A percentile compares a stretch with the other conserved stretches of the same genome.
Conservation (phyloP, 2,797 vertebrate species). For the Myoxocephalus aenaeus region DNA sequence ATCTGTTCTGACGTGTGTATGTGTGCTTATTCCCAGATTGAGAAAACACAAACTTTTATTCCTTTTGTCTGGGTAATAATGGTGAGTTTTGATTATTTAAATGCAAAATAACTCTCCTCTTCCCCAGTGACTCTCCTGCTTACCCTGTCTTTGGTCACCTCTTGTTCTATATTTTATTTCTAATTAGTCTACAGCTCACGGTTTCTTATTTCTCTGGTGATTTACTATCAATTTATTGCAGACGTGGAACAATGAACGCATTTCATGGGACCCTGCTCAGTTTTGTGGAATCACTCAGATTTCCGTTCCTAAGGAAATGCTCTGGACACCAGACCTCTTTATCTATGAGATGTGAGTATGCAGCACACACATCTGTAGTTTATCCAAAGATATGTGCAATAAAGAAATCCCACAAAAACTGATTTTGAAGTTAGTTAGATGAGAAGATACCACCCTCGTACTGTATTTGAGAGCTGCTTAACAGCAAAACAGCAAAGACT, state of each 20-base stretch:
- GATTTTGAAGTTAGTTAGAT: not conserved
- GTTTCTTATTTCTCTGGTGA: not conserved
- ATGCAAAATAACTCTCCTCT: not conserved
- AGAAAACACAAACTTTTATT: conserved; percentile 80
- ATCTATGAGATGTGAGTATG: conserved; percentile 76
- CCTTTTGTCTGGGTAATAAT: conserved; percentile 68
- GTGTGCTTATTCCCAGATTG: conserved; percentile 61
- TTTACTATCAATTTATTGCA: conserved; percentile 29
- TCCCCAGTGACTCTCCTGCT: not conserved
- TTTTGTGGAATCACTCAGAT: conserved; percentile 78
- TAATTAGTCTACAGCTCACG: not conserved
- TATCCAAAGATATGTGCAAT: not conserved
- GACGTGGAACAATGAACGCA: conserved; percentile 72
- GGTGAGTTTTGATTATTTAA: conserved; percentile 56
- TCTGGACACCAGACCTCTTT: conserved; percentile 78
- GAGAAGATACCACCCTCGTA: not conserved
- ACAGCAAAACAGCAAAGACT: not conserved
- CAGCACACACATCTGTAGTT: conserved; percentile 3
- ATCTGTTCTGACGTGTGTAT: not conserved
- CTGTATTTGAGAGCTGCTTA: not conserved
- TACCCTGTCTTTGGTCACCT: not conserved
- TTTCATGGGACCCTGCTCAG: conserved; percentile 73
- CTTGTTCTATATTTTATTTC: not conserved
- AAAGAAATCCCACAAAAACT: not conserved
- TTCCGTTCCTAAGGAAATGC: conserved; percentile 60